These are phyloP conservation scores for Hylaeus volcanicus DNA, from an alignment of 1,140 invertebrate species.

Conservation along the genomic window DNA sequence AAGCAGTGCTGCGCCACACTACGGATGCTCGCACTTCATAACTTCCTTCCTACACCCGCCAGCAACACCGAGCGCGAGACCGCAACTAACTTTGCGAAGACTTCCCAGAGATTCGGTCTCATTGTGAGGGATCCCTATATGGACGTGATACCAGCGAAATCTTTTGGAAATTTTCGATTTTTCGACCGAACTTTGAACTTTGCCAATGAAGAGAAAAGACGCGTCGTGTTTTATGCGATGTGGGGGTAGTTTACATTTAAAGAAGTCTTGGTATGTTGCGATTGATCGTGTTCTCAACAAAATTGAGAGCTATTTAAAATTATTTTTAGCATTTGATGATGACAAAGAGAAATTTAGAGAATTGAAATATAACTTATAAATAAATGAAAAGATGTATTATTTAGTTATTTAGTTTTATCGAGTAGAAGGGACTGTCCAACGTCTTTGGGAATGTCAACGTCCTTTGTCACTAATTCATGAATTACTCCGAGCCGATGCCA, in stretches of 20 bases:
- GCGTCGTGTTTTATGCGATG: too few relatives aligned
- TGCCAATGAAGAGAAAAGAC: too few relatives aligned
- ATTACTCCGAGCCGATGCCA: not conserved
- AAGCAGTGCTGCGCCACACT: conserved; percentile 71
- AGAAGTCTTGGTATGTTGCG: too few relatives aligned
- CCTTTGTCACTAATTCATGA: not conserved
- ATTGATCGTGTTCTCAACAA: too few relatives aligned
- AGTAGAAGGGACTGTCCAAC: too few relatives aligned
- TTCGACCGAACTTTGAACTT: not conserved
- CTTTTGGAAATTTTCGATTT: conserved; percentile 39
- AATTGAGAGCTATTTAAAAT: too few relatives aligned
- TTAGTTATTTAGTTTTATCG: too few relatives aligned
- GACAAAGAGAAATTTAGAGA: too few relatives aligned
- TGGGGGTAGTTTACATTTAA: too few relatives aligned
- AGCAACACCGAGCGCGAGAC: conserved; percentile 43
- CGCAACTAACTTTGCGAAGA: conserved; percentile 61
- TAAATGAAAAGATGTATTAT: too few relatives aligned
- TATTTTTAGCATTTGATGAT: too few relatives aligned
- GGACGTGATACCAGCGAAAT: conserved; percentile 37
- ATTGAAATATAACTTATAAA: too few relatives aligned
- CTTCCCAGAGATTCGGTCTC: conserved; percentile 49
- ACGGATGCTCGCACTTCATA: conserved; percentile 75
- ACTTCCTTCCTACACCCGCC: conserved; percentile 67
- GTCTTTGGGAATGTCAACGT: not conserved
- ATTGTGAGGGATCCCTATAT: conserved; percentile 37